These are phyloP conservation scores for Naso thynnoides DNA, from an alignment of 2,797 vertebrate genomes.

Conservation along the genomic window DNA sequence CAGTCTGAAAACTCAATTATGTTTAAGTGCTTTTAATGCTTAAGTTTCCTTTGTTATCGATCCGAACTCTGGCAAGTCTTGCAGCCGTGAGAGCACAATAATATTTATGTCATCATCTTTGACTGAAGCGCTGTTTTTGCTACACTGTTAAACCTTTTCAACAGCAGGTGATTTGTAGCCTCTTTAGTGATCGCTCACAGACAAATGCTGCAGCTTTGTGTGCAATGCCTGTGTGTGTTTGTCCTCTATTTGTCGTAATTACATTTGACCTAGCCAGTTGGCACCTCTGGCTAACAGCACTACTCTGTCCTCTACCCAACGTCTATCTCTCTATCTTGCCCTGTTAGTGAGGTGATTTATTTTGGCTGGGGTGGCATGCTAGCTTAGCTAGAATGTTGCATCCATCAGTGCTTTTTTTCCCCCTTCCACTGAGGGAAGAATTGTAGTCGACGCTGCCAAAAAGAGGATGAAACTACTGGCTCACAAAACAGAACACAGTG, in stretches of 20 bases:
- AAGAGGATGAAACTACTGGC: constrained; percentile 30
- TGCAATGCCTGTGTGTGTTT: constrained; percentile 43
- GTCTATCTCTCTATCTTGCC: constrained; percentile 52
- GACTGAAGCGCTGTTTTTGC: constrained; percentile 30
- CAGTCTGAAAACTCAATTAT: constrained; percentile 22
- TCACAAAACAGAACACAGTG: constrained; percentile 12
- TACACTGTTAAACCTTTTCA: constrained; percentile 50
- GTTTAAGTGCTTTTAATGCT: constrained; percentile 51
- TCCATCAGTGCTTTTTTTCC: constrained; percentile 56
- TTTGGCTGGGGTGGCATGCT: constrained; percentile 54
- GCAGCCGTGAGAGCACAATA: constrained; percentile 26
- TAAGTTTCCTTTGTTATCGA: constrained; percentile 46
- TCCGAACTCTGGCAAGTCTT: neutral
- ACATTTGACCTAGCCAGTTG: constrained; percentile 77
- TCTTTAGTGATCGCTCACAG: constrained; percentile 55
- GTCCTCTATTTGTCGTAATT: constrained; percentile 77
- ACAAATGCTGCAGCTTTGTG: constrained; percentile 45
- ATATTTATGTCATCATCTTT: constrained; percentile 48
- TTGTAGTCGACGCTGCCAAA: constrained; percentile 38
- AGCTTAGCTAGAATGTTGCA: constrained; percentile 52
- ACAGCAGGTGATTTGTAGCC: constrained; percentile 49
- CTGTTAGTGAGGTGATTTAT: constrained; percentile 71
- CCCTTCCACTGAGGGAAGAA: constrained; percentile 20
- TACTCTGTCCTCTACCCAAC: constrained; percentile 49
- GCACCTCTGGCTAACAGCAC: constrained; percentile 72